Evolutionary conservation across 2,113 vertebrate species (phyloP).

Genomic region (Tricholaema leucomelas): DNA sequence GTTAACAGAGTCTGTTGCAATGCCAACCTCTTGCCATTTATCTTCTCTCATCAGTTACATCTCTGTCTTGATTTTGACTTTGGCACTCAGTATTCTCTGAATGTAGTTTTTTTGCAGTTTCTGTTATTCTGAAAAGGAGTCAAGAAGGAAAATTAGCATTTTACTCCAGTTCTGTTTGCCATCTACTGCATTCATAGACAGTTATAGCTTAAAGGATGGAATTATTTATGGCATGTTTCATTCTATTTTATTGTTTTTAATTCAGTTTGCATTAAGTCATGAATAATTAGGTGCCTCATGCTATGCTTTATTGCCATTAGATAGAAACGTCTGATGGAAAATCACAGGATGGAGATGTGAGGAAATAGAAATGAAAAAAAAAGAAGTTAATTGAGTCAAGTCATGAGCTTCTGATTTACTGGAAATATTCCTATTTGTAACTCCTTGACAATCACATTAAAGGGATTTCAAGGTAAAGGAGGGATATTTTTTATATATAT

Average conservation of each 20-base stretch:
- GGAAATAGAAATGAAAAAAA: background rate
- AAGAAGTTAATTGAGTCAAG: background rate
- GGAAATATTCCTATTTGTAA: background rate
- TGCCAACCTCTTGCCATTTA: background rate
- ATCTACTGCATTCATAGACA: constrained; percentile 11
- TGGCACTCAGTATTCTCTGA: background rate
- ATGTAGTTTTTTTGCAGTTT: background rate
- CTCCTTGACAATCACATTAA: background rate
- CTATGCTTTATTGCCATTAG: background rate
- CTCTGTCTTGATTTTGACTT: background rate
- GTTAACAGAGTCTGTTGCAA: background rate
- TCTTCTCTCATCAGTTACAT: background rate
- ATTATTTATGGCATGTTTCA: background rate
- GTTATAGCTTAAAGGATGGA: background rate
- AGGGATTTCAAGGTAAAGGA: background rate
- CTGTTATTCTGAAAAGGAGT: background rate
- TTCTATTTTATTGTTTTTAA: background rate
- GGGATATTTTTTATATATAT: background rate
- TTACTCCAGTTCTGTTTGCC: background rate
- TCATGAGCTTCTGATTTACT: background rate
- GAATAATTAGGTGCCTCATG: background rate
- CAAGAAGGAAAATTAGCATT: background rate
- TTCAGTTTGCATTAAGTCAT: background rate
- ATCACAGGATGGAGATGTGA: background rate
- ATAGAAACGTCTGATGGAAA: background rate